A percentile compares a stretch with the other conserved stretches of the same genome.
phyloP scores from a whole-genome alignment of 1,140 invertebrate genomes.

The Drosophila ohnishii region DNA sequence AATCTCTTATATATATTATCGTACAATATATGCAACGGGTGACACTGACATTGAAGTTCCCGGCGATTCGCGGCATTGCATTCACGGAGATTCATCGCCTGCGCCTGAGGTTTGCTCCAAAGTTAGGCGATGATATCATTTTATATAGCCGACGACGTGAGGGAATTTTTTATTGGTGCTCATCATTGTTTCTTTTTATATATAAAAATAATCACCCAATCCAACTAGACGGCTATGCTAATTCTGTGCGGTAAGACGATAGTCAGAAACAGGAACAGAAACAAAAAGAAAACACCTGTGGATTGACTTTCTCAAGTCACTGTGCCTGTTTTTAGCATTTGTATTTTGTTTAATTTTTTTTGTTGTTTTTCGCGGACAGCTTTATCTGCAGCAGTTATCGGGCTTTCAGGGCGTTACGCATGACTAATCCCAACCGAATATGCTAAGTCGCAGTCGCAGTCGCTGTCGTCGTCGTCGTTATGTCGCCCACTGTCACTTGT shows the following conservation, averaged over 20 bases:
- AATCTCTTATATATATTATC: background rate
- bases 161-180: constrained; percentile 76
- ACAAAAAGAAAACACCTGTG: constrained; percentile 23
- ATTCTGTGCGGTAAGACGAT: constrained; percentile 30
- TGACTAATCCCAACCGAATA: constrained; percentile 63
- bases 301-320: constrained; percentile 41
- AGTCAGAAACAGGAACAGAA: constrained; percentile 15
- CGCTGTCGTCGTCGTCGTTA: constrained; percentile 25
- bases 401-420: constrained; percentile 19
- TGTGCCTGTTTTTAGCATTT: constrained; percentile 22
- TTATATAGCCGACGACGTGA: constrained; percentile 53
- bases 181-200: constrained; percentile 58
- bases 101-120: constrained; percentile 39
- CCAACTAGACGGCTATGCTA: constrained; percentile 56
- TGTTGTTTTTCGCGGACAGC: constrained; percentile 6
- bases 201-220: constrained; percentile 33
- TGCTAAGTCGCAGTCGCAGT: constrained; percentile 57
- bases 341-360: background rate
- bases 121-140: constrained; percentile 74
- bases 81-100: constrained; percentile 14
- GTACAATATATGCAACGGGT: constrained; percentile 5
- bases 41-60: constrained; percentile 55
- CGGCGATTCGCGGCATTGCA: constrained; percentile 32
- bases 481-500: constrained; percentile 38
- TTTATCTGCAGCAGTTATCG: constrained; percentile 48